phyloP scores from a whole-genome alignment of 2,113 vertebrate species.

The Cnemophilus loriae region DNA sequence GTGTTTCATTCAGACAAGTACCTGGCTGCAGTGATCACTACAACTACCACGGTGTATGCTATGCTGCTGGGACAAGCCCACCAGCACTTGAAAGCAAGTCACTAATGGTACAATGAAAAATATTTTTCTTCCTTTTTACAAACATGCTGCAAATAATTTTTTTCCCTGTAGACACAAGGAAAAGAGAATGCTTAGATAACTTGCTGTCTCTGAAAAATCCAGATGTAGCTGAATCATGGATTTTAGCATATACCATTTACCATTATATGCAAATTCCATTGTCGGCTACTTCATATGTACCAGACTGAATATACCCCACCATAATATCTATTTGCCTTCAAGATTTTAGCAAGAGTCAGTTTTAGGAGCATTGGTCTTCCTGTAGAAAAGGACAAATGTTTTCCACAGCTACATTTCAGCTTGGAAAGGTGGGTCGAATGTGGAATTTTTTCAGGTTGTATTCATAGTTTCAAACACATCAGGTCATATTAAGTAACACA shows the following conservation, averaged over 20 bases:
- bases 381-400: neutral
- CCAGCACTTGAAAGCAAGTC: neutral
- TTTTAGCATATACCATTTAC: neutral
- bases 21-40: neutral
- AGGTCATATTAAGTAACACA: slow-evolving; percentile 33
- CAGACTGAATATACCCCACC: neutral
- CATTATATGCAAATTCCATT: neutral
- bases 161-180: neutral
- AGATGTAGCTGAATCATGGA: neutral
- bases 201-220: neutral
- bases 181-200: neutral
- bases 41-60: rapidly evolving
- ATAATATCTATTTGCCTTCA: neutral
- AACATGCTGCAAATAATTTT: neutral
- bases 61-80: neutral
- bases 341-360: neutral
- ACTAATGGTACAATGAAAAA: neutral
- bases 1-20: neutral
- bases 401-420: neutral
- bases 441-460: neutral
- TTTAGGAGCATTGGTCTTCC: neutral
- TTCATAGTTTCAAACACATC: slow-evolving; percentile 17
- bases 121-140: neutral
- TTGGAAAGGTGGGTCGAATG: neutral
- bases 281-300: neutral